These are phyloP conservation scores for Parazoanthus atlanticus DNA, from an alignment of 92 coral and sea anemone genomes.

Conservation along the genomic window DNA sequence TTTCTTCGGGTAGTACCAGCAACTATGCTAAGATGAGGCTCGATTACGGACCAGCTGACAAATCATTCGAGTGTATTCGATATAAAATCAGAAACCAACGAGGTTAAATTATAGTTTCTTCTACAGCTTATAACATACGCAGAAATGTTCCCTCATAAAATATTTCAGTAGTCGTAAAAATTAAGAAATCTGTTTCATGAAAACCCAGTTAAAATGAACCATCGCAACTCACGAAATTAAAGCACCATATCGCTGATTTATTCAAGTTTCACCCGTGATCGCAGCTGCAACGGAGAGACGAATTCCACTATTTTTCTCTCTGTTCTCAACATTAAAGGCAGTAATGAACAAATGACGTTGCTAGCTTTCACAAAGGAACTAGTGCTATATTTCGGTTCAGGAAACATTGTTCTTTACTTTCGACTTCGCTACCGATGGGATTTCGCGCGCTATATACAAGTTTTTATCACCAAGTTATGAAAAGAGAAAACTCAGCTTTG, in stretches of 20 bases:
- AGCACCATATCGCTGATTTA: conserved; percentile 2
- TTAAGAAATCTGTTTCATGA: background rate
- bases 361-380: background rate
- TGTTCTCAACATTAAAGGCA: background rate
- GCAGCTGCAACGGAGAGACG: background rate
- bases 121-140: background rate
- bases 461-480: background rate
- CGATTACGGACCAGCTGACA: conserved; percentile 25
- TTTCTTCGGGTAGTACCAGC: background rate
- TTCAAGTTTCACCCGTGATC: conserved; percentile 3
- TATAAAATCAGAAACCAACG: background rate
- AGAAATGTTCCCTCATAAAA: background rate
- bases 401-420: conserved; percentile 5
- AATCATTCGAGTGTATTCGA: background rate
- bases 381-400: background rate
- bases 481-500: background rate
- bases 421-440: background rate
- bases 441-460: conserved; percentile 14
- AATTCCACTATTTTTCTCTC: background rate
- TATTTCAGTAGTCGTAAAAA: background rate
- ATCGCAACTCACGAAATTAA: conserved; percentile 18
- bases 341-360: background rate
- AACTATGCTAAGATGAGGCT: background rate
- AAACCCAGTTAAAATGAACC: background rate
- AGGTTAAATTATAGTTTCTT: background rate